A percentile compares a stretch with the other conserved stretches of the same genome.
phyloP scores from a whole-genome alignment of 2,888 invertebrate species.

The Drosophila nr. perissopoda region DNA sequence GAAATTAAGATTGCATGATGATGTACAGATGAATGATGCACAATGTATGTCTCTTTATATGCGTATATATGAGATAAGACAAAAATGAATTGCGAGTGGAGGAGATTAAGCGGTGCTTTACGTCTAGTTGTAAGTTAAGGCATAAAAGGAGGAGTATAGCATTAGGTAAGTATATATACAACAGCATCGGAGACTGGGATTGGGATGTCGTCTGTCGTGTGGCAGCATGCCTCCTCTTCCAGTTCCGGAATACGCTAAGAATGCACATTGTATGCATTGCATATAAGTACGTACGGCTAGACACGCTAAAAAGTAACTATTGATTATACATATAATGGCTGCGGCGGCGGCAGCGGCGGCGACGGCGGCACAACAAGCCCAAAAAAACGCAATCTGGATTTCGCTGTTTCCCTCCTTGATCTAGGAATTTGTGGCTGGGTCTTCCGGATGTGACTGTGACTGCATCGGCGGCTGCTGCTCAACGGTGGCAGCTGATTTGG shows the following conservation, averaged over 20 bases:
- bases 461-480: slow-evolving; percentile 29
- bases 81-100: background rate
- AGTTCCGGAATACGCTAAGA: slow-evolving; percentile 22
- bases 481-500: slow-evolving; percentile 34
- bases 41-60: slow-evolving; percentile 2
- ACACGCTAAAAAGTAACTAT: slow-evolving; percentile 55
- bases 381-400: slow-evolving; percentile 4
- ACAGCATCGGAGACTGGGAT: slow-evolving; percentile 5
- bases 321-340: slow-evolving; percentile 37
- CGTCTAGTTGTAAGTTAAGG: slow-evolving; percentile 32
- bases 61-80: slow-evolving; percentile 3
- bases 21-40: slow-evolving; percentile 16
- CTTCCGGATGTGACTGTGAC: slow-evolving; percentile 1
- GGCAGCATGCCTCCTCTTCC: background rate
- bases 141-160: slow-evolving; percentile 28
- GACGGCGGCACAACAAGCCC: background rate
- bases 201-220: background rate
- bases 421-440: slow-evolving; percentile 40
- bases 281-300: slow-evolving; percentile 34
- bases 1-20: slow-evolving; percentile 3
- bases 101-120: slow-evolving; percentile 40
- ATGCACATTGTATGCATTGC: slow-evolving; percentile 26
- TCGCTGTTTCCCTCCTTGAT: slow-evolving; percentile 1
- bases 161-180: slow-evolving; percentile 18
- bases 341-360: slow-evolving; percentile 10